Base-by-base conservation (phyloP, 2,888 invertebrate genomes). In the Acrobasis repandana region DNA sequence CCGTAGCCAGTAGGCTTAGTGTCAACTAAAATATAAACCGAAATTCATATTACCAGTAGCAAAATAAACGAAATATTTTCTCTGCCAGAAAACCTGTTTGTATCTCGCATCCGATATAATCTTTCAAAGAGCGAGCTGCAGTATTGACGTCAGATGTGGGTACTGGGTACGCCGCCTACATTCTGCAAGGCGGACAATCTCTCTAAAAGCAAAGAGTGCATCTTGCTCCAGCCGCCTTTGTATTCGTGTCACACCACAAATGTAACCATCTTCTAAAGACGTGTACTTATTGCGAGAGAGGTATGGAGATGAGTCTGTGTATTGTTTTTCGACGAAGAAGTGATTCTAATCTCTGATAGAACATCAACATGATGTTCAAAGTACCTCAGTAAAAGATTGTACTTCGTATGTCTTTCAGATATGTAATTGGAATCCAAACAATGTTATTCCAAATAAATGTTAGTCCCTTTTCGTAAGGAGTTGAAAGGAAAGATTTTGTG, bases 131-230 rank as follows among this genome's bases (percentile, higher is more conserved):
- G 34, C 48, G 34, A 34, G n/a, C 47, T 48, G 48, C 54, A 18
- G 14, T 43, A 38, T 38, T 54, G 54, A 54, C 54, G 38, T 18
- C 38, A 18, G 36, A 15, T 11, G 16, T 1, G 14, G 8, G 9
- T 48, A 48, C 16, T n/a, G n/a, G 61, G 61, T 43, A 56, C 38
- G 38, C 11, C 49, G 20, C 58, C 34, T 58, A 58, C 49, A 38
- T 58, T 49, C 70, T 68, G 66, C 49, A 50, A 63, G 69, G 71
- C 65, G 65, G 70, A 66, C 76, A 83, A 84, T 85, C 79, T 80
- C 76, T 79, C 73, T 86, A 77, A 86, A 85, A 86, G 83, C 83
- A 74, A 75, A 77, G 77, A 76, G 77, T 80, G 76, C 80, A 77
- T 62, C 61, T 61, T 72, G 71, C 73, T 79, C 75, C 43, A 28